phyloP scores from a whole-genome alignment of 2,797 vertebrate genomes.

The Platalea minor region DNA sequence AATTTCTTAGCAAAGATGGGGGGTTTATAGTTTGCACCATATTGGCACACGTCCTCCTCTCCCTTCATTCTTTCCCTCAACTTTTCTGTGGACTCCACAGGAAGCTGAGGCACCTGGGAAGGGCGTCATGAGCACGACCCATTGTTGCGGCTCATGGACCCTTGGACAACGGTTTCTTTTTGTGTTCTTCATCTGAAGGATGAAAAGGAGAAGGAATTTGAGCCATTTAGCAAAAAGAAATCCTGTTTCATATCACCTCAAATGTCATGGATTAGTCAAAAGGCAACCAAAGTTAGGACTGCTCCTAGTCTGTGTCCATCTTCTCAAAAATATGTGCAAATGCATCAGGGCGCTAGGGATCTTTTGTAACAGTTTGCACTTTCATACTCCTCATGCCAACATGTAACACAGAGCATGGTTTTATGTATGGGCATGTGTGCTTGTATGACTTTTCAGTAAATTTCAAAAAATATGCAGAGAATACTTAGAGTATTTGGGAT shows the following conservation, averaged over 20 bases:
- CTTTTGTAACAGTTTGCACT: neutral
- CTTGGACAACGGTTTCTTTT: neutral
- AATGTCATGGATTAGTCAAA: neutral
- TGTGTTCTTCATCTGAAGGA: neutral
- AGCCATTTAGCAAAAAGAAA: neutral
- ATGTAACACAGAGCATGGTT: neutral
- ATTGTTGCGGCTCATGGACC: accelerated
- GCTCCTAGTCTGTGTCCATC: neutral
- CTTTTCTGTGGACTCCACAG: neutral
- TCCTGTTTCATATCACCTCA: neutral
- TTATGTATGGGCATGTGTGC: neutral
- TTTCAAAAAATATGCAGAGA: neutral
- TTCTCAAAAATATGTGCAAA: neutral
- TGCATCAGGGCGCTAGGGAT: accelerated
- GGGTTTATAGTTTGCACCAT: neutral
- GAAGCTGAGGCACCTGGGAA: neutral
- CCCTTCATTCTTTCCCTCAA: neutral
- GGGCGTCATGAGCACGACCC: accelerated
- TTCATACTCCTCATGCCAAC: accelerated
- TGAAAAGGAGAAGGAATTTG: neutral
- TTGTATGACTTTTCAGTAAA: neutral
- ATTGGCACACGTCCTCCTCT: accelerated
- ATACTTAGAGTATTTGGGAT: neutral
- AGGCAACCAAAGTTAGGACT: neutral
- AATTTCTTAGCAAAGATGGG: neutral